Percentiles rank a stretch among this genome's conserved stretches.
These are phyloP conservation scores for Drosophila austrosaltans DNA, from an alignment of 2,888 invertebrate genomes.

Conservation along the genomic window DNA sequence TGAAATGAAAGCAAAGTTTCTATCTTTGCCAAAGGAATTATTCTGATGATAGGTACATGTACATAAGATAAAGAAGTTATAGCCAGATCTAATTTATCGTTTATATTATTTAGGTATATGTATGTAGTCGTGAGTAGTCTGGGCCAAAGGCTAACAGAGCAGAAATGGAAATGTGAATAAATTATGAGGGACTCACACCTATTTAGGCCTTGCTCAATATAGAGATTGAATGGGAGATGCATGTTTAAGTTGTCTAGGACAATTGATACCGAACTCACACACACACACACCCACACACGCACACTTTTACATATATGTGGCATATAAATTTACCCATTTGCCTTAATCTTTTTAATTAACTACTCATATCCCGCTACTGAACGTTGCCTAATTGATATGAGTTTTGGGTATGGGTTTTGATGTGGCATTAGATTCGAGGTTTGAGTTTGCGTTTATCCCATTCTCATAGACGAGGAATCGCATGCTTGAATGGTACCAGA, in stretches of 20 bases:
- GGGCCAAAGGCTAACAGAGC: neutral
- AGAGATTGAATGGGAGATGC: constrained; percentile 12
- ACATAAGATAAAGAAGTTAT: neutral
- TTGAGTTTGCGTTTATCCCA: neutral
- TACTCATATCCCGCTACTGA: constrained; percentile 72
- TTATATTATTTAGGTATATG: neutral
- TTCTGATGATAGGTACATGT: neutral
- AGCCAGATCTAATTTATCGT: neutral
- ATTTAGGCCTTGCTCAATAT: neutral
- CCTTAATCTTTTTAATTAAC: constrained; percentile 76
- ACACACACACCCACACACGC: constrained; percentile 11
- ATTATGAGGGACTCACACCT: constrained; percentile 10
- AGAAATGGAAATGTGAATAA: constrained; percentile 19
- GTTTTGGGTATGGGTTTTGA: constrained; percentile 13
- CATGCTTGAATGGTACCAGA: constrained; percentile 37
- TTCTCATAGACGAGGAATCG: neutral
- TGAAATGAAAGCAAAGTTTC: neutral
- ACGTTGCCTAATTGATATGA: constrained; percentile 70
- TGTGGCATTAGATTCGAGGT: neutral
- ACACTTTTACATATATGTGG: constrained; percentile 15
- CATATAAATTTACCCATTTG: constrained; percentile 48
- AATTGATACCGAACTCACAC: constrained; percentile 2
- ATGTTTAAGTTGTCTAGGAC: constrained; percentile 10
- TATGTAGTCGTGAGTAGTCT: neutral
- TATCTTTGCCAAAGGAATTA: too few relatives aligned